These are phyloP conservation scores for Ceratina australensis DNA, from an alignment of 1,140 invertebrate genomes.

Conservation along the genomic window DNA sequence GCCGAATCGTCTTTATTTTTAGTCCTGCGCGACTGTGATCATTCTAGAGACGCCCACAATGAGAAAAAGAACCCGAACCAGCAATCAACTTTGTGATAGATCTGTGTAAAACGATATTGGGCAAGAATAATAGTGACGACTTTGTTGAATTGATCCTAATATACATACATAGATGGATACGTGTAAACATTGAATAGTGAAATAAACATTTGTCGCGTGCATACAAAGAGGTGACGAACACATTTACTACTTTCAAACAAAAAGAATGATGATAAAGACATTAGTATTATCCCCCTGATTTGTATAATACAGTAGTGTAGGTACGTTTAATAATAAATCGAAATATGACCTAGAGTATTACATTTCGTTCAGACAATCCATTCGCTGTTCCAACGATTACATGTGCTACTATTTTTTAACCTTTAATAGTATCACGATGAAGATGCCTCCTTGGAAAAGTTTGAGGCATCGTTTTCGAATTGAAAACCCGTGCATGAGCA, in stretches of 20 bases:
- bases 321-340: slow-evolving; percentile 78
- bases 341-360: slow-evolving; percentile 69
- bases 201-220: slow-evolving; percentile 35
- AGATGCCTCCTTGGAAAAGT: too few relatives aligned
- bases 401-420: too few relatives aligned
- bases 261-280: slow-evolving; percentile 61
- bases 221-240: slow-evolving; percentile 49
- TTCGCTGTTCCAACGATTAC: too few relatives aligned
- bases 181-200: slow-evolving; percentile 57
- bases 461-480: too few relatives aligned
- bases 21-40: slow-evolving; percentile 60
- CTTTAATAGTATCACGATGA: too few relatives aligned
- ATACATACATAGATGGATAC: slow-evolving; percentile 44
- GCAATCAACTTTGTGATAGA: slow-evolving; percentile 78
- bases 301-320: slow-evolving; percentile 73
- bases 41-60: slow-evolving; percentile 72
- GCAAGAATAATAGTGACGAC: slow-evolving; percentile 32
- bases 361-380: too few relatives aligned
- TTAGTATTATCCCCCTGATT: slow-evolving; percentile 75
- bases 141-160: slow-evolving; percentile 60
- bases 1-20: slow-evolving; percentile 36
- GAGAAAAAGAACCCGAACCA: slow-evolving; percentile 62
- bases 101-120: slow-evolving; percentile 64
- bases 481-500: too few relatives aligned
- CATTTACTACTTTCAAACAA: slow-evolving; percentile 72